phyloP scores from a whole-genome alignment of 2,888 invertebrate genomes.

The Patella pellucida region DNA sequence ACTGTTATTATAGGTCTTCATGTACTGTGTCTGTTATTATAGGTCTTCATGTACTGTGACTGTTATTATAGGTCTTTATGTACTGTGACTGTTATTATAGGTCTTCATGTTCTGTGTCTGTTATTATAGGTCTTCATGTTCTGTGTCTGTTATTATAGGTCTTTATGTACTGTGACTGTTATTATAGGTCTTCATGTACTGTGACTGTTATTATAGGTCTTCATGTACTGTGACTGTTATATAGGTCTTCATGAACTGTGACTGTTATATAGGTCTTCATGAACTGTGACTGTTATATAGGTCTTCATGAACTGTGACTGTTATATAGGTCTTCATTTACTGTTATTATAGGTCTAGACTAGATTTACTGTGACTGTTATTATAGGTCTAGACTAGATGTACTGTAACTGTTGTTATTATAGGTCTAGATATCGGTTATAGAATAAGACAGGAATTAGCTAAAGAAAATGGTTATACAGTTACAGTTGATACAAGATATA shows the following conservation, averaged over 20 bases:
- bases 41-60: no score
- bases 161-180: no score
- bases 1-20: background rate
- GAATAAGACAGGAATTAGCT: conserved; percentile 50
- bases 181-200: no score
- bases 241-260: no score
- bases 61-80: no score
- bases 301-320: no score
- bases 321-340: background rate
- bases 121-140: no score
- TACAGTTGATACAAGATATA: conserved; percentile 45
- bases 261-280: no score
- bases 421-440: conserved; percentile 58
- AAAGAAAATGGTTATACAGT: conserved; percentile 45
- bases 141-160: no score
- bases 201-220: no score
- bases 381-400: background rate
- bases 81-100: conserved; percentile 36
- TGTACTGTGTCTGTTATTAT: background rate
- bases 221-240: no score
- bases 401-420: conserved; percentile 3
- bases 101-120: conserved; percentile 27
- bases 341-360: background rate
- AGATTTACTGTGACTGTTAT: background rate
- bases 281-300: no score